A percentile compares a stretch with the other conserved stretches of the same genome.
Evolutionary conservation across 1,140 invertebrate species (phyloP).

Genomic region (Bombus pascuorum): DNA sequence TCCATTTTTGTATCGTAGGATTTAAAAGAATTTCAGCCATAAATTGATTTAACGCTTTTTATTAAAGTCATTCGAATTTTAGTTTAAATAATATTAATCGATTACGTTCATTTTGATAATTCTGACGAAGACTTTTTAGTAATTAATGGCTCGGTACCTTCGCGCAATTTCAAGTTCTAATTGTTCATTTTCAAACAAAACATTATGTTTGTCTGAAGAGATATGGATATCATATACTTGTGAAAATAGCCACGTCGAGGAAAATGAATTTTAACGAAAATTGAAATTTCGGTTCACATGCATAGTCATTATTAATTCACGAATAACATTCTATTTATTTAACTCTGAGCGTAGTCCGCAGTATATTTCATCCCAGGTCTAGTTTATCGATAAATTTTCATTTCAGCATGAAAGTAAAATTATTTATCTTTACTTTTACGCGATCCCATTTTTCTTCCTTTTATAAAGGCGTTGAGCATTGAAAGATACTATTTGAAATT

Average conservation of each 20-base stretch:
- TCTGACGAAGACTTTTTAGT: neutral
- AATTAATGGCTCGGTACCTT: no score
- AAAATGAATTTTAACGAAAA: conserved; percentile 19
- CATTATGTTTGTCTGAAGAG: neutral
- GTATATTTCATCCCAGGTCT: neutral
- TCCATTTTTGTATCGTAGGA: no score
- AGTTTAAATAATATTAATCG: neutral
- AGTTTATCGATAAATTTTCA: conserved; percentile 1
- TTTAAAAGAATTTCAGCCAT: no score
- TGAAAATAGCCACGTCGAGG: neutral
- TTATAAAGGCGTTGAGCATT: neutral
- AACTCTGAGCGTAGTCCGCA: neutral
- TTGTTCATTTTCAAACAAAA: neutral
- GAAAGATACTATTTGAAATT: conserved; percentile 4
- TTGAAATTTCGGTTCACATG: neutral
- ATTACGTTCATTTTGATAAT: neutral
- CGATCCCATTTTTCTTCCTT: neutral
- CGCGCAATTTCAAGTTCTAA: neutral
- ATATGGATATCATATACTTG: neutral
- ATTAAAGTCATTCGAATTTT: no score
- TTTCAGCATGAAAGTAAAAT: neutral
- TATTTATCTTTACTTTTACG: neutral
- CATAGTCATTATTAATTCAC: conserved; percentile 4
- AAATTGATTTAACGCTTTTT: neutral
- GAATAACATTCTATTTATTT: conserved; percentile 9